Percentiles rank a stretch among this genome's conserved stretches.
Evolutionary conservation across 2,113 vertebrate species (phyloP).

Genomic region (Anarhynchus alexandrinus): DNA sequence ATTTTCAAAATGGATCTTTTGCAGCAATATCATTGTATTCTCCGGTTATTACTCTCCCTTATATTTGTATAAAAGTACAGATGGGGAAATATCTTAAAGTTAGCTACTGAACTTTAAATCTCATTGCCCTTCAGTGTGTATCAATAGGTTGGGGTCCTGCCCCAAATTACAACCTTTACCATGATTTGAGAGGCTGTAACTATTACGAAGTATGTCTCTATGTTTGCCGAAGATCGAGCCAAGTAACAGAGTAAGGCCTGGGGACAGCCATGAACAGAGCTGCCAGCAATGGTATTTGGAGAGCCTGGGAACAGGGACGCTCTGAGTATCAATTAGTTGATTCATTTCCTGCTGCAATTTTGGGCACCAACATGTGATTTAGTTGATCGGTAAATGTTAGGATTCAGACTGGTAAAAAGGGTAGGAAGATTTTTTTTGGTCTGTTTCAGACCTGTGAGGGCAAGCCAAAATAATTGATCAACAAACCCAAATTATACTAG

Average conservation of each 20-base stretch:
- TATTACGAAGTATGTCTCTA: neutral
- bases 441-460: neutral
- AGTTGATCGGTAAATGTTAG: neutral
- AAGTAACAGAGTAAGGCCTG: neutral
- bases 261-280: neutral
- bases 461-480: neutral
- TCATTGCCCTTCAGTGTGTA: neutral
- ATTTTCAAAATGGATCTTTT: neutral
- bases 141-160: neutral
- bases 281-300: neutral
- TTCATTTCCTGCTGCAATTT: conserved; percentile 10
- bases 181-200: neutral
- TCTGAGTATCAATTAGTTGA: neutral
- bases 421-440: neutral
- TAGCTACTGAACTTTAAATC: neutral
- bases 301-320: neutral
- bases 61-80: neutral
- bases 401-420: neutral
- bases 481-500: neutral
- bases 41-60: neutral
- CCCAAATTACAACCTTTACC: neutral
- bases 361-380: neutral
- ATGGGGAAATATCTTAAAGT: neutral
- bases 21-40: neutral
- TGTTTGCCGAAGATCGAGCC: neutral